Percentiles rank a stretch among this genome's conserved stretches.
phyloP scores from a whole-genome alignment of 2,113 vertebrate species.

The Coturnix japonica region DNA sequence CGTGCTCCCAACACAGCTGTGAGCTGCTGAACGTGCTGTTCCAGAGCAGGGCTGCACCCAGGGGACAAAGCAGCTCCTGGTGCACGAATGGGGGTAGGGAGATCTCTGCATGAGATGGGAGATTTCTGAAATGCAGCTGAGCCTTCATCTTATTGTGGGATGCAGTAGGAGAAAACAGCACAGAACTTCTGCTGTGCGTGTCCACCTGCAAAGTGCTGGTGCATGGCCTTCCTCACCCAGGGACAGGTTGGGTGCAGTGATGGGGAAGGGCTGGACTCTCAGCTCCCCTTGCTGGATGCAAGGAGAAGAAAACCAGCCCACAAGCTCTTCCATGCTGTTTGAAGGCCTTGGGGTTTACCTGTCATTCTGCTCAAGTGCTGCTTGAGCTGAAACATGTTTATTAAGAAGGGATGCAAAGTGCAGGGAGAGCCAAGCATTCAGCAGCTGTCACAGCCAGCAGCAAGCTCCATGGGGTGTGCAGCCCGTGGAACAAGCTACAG shows the following conservation, averaged over 20 bases:
- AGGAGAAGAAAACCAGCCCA: not conserved
- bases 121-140: not conserved
- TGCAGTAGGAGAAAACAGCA: not conserved
- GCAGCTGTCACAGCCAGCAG: not conserved
- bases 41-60: not conserved
- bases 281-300: slow-evolving; percentile 62
- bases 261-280: slow-evolving; percentile 17
- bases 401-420: not conserved
- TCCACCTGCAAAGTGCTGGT: too few relatives aligned
- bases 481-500: not conserved
- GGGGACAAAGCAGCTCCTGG: not conserved
- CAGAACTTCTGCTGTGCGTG: not conserved
- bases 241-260: not conserved
- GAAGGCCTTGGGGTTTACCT: not conserved
- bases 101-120: not conserved
- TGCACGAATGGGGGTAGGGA: not conserved
- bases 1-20: not conserved
- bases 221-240: not conserved
- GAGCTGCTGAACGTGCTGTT: not conserved
- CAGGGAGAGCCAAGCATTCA: not conserved
- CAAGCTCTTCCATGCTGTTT: not conserved
- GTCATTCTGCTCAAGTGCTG: not conserved
- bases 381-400: not conserved
- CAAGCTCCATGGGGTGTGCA: not conserved
- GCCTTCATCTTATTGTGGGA: not conserved